Percentiles rank a stretch among this genome's conserved stretches.
Conservation (phyloP, 2,797 vertebrate species). For the Macropus fuliginosus region DNA sequence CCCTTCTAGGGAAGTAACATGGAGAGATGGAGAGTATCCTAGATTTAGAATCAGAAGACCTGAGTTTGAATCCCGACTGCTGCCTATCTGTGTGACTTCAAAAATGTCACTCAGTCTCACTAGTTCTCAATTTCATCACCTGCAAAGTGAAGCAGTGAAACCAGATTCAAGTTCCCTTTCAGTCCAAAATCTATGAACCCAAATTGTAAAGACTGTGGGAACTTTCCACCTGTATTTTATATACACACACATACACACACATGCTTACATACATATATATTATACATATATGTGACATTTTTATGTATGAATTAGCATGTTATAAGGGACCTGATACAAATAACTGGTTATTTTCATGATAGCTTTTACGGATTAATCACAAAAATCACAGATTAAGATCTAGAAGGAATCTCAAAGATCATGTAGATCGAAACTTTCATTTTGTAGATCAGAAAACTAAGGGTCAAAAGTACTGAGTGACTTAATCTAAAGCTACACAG, state of each 20-base stretch:
- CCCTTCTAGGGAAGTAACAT: background rate
- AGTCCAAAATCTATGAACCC: background rate
- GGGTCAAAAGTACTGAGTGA: background rate
- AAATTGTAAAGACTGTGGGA: background rate
- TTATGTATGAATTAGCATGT: background rate
- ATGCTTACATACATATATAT: background rate
- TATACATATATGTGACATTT: background rate
- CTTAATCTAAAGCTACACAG: background rate
- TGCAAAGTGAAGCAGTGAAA: conserved; percentile 25
- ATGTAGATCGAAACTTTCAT: background rate
- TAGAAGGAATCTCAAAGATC: background rate
- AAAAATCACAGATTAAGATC: background rate
- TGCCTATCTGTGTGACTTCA: background rate
- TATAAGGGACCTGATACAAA: background rate
- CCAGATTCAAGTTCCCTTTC: background rate
- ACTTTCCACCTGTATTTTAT: background rate
- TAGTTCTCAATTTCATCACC: background rate
- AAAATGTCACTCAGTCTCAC: background rate
- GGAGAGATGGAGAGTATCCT: background rate
- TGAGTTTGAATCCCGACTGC: background rate
- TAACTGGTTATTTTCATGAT: background rate
- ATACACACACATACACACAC: background rate
- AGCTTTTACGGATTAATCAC: background rate
- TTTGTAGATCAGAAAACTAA: background rate
- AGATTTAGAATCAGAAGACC: background rate